Evolutionary conservation across 2,797 vertebrate genomes (phyloP), one percentile per base, ranked within the genome.

Genomic region (Saxicola maurus): DNA sequence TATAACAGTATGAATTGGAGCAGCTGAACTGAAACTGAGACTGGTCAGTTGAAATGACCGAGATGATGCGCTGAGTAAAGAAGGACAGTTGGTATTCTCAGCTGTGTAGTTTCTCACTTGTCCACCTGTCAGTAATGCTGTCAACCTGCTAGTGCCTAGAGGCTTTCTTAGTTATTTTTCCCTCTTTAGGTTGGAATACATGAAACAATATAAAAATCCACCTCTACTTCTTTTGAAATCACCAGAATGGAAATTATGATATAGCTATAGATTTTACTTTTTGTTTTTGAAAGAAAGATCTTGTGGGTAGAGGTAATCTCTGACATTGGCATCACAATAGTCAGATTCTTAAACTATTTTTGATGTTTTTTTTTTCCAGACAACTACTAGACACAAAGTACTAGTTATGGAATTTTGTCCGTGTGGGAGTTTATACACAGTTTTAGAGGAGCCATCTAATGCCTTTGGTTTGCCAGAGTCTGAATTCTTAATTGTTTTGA

Each of bases 341-440:
- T 92, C 61, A 56, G 24, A 48, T 31, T 42, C 49, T 52, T 81
- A 52, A 68, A 51, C 13, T 62, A 33, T 80, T 55, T 56, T 24
- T 17, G 30, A n/a, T 55, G 5, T 87, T 85, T 68, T 71, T 93
- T 92, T 73, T 72, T 86, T 15, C 96, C 96, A 99, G 99, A 98
- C 98, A 72, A 98, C 99, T 52, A 98, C 98, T 13, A 98, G 98
- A 57, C 98, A 99, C 93, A 99, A 99, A 97, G 99, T 99, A 23
- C 96, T 99, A 92, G 98, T 99, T 87, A 99, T 99, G 99, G 99
- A 99, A 97, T 99, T 99, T 86, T 99, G 99, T 95, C 98, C 99
- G 2, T 99, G 98, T 67, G 99, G 99, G 6, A 99, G 99, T 88
- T 98, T 99, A 81, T 99, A 99, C 93, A 99, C 99, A 2, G 99